These are phyloP conservation scores for Pectinophora gossypiella DNA, from an alignment of 1,140 invertebrate genomes.

Conservation along the genomic window DNA sequence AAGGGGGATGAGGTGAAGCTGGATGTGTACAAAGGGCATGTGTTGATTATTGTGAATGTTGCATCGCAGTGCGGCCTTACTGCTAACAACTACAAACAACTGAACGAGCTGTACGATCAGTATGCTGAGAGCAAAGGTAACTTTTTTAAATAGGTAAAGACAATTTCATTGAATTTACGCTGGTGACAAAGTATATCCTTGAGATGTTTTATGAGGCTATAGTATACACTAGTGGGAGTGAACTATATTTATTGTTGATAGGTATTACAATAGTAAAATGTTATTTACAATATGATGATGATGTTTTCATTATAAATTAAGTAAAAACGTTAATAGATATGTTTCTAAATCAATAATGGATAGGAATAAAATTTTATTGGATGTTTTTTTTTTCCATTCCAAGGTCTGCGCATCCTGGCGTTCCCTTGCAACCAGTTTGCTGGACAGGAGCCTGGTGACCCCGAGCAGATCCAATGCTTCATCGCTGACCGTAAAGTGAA, in stretches of 20 bases:
- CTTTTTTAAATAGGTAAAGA: constrained; percentile 2
- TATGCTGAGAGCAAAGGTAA: constrained; percentile 78
- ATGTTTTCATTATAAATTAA: too few species aligned
- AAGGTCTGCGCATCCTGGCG: constrained; percentile 85
- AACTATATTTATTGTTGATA: too few species aligned
- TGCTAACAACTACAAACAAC: constrained; percentile 86
- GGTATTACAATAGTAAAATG: too few species aligned
- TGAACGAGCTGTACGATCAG: constrained; percentile 84
- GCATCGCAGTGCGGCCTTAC: constrained; percentile 93
- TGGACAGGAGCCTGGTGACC: constrained; percentile 86
- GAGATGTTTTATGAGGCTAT: too few species aligned
- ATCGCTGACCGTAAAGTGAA: constrained; percentile 83
- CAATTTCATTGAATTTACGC: too few species aligned
- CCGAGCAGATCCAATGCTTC: constrained; percentile 87
- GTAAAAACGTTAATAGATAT: too few species aligned
- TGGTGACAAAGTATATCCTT: too few species aligned
- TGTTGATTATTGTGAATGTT: constrained; percentile 91
- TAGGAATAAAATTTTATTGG: too few species aligned
- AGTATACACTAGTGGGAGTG: too few species aligned
- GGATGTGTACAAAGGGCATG: constrained; percentile 84
- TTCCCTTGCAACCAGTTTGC: constrained; percentile 97
- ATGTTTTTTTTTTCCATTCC: constrained; percentile 15
- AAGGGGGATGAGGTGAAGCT: constrained; percentile 85
- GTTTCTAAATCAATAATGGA: too few species aligned
- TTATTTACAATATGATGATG: too few species aligned